A percentile compares a stretch with the other conserved stretches of the same genome.
These are phyloP conservation scores for Brachypteracias leptosomus DNA, from an alignment of 2,113 vertebrate species.

Conservation along the genomic window DNA sequence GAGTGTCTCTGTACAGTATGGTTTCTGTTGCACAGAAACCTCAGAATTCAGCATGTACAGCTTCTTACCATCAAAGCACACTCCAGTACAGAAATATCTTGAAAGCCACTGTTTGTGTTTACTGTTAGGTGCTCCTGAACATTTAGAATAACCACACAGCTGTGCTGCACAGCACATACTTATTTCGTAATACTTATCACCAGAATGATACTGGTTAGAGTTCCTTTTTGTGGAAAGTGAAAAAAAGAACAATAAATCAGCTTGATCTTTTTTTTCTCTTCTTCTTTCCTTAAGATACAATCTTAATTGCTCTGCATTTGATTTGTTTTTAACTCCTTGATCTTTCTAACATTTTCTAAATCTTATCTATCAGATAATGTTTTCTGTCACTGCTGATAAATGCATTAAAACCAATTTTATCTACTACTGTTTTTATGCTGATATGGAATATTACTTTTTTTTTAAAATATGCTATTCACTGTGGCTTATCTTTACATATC, in stretches of 20 bases:
- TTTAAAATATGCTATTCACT: slow-evolving; percentile 56
- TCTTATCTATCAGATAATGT: slow-evolving; percentile 43
- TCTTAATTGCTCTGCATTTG: slow-evolving; percentile 57
- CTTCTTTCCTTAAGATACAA: slow-evolving; percentile 25
- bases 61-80: slow-evolving; percentile 64
- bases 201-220: slow-evolving; percentile 22
- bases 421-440: slow-evolving; percentile 40
- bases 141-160: slow-evolving; percentile 50
- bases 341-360: slow-evolving; percentile 41
- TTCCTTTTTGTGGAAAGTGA: slow-evolving; percentile 45
- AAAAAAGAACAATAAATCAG: slow-evolving; percentile 19
- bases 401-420: slow-evolving; percentile 42
- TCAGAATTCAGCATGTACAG: slow-evolving; percentile 67
- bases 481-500: background rate
- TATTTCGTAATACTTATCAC: slow-evolving; percentile 47
- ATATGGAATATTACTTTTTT: slow-evolving; percentile 41
- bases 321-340: slow-evolving; percentile 56
- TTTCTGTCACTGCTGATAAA: slow-evolving; percentile 43
- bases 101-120: slow-evolving; percentile 66
- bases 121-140: slow-evolving; percentile 44
- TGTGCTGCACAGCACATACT: slow-evolving; percentile 37
- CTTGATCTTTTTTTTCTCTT: background rate
- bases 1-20: slow-evolving; percentile 58
- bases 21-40: slow-evolving; percentile 70
- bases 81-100: slow-evolving; percentile 61